Base-by-base conservation (phyloP, 2,797 vertebrate genomes). In the Vultur gryphus region DNA sequence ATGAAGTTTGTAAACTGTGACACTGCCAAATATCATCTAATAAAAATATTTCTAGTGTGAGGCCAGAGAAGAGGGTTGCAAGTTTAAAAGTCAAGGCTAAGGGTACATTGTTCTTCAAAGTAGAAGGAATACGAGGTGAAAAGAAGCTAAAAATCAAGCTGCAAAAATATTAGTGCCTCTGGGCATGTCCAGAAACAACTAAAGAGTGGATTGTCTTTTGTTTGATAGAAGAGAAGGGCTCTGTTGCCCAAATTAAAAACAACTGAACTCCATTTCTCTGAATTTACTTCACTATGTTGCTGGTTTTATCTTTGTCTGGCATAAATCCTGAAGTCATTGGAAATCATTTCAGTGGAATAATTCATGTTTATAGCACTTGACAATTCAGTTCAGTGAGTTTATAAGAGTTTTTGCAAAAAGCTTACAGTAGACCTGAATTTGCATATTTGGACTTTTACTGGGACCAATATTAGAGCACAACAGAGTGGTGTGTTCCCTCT, bases 111-210 rank as follows among this genome's bases (percentile, higher is more conserved):
- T 37, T 80, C 48, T n/a, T 80, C 59, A 70, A 87, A 83, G 31
- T 11, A 64, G 64, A 70, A 28, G 48, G 73, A 66, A 59, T 48
- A 59, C 13, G 41, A 77, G 51, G 46, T 76, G 19, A 94, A 85
- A 87, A 92, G 25, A 84, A 92, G n/a, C 37, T 73, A 61, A 92
- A 93, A 93, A 72, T 51, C 66, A 89, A 94, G 81, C 46, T 89
- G 37, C 49, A 87, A 79, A 89, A 75, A 76, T 73, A 69, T 72
- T 77, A 77, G 33, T 89, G 43, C 72, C 37, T 75, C 70, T 59
- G 48, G 31, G 19, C 26, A 91, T 31, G 33, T 69, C 70, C 51
- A 83, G 87, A 82, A 92, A 83, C 41, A 83, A 35, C 51, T 70
- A 6, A 84, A 71, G 66, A 88, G 35, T 52, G 16, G 44, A 61